Base-by-base conservation (phyloP, 2,888 invertebrate genomes). In the Caenorhabditis sp. region DNA sequence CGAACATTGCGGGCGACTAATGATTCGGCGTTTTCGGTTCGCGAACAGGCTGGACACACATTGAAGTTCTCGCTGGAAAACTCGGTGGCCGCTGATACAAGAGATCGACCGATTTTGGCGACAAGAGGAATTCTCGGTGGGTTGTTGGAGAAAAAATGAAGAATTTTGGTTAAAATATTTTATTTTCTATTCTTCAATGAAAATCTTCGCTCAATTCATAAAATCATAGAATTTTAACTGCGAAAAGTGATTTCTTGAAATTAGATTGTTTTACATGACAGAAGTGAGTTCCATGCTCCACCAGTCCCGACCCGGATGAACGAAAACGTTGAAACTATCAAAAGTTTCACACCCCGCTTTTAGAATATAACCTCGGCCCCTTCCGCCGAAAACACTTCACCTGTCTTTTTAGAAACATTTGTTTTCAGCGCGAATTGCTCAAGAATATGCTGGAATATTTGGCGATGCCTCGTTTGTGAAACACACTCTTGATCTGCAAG, bases 401-500 rank as follows among this genome's bases (percentile, higher is more conserved):
- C n/a, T n/a, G n/a, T n/a, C n/a, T 12, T 26, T 62, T 31, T 50
- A 12, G 17, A 3, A 19, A 14, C 1, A n/a, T 23, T 24, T 23
- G 58, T 36, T 66, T 78, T 10, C 63, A 79, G 78, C 70, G 4
- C 68, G 76, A 17, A 90, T 93, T 71, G 91, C 91, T 5, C 92
- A 93, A 83, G 97, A 97, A 89, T 90, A 93, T 83, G 94, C 95
- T 27, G 93, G 95, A 0, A 88, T 95, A 6, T 95, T 96, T 12
- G 97, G 97, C 1, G 93, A 95, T 88, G 92, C 95, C n/a, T 93
- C 93, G 19, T 95, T 94, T 88, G 88, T 94, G 31, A 94, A 94
- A 89, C 93, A 93, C 79, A 94, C 94, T 81, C 88, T 92, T 10
- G 91, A 92, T 81, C 88, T 86, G 17, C 86, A 86, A 71, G 89